Evolutionary conservation across 2,797 vertebrate genomes (phyloP), one percentile per base, ranked within the genome.

Genomic region (Poecilia gillii): DNA sequence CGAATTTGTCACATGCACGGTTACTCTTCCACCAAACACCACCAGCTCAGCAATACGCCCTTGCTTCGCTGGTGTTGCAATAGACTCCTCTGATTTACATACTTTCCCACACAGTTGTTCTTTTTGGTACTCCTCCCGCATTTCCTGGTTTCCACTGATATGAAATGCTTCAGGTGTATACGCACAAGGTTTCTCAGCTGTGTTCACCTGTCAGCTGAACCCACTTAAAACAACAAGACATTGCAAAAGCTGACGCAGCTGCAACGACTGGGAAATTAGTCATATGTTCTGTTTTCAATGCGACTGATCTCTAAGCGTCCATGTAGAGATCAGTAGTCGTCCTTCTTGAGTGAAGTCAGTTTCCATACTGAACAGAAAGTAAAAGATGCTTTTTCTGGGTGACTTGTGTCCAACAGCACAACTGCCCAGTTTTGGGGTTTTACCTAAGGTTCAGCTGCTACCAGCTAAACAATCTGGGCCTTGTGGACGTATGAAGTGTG

Each of bases 381-480:
- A 81, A 57, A 83, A 49, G 75, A 76, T 41, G 77, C 75, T 76
- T 66, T 75, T 59, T 74, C 41, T 46, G 25, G 16, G 4, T 46
- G 72, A 68, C 23, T 46, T 75, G 28, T 33, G 23, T 75, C 74
- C 59, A 51, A n/a, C 57, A 33, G 45, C 46, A 71, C 11, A 81
- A 64, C 12, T 23, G 0, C 2, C 11, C 72, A 71, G 53, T 81
- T 59, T 49, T 64, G 62, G 4, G 33, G 70, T 51, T 66, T 57
- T 43, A 33, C 23, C 0, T 12, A 0, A 49, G 12, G 0, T 79
- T 31, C 70, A 62, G 72, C 75, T 9, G 46, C n/a, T 25, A 28
- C 20, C 11, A 0, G 47, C 81, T 95, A 98, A 92, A 98, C 97
- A 43, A 99, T 96, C 90, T 98, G 98, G 16, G 97, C 97, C 81